Evolutionary conservation across 2,888 invertebrate species (phyloP), one percentile per base, ranked within the genome.

Genomic region (Pediacus dermestoides): DNA sequence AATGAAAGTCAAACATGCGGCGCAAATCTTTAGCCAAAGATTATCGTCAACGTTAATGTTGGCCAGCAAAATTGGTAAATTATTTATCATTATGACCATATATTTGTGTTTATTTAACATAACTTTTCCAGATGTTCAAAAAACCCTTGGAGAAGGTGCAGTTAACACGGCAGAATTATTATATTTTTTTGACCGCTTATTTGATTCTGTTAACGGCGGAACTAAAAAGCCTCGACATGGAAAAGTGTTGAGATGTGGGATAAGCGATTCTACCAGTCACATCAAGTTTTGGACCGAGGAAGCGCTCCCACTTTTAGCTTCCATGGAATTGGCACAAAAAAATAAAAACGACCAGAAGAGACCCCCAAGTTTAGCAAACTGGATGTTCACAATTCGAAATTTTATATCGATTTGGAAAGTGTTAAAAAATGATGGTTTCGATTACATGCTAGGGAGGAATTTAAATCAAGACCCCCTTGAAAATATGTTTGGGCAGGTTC

Each of bases 21-120:
- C 34, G 9, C 42, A 38, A 30, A 38, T 42, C 14, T 42, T 43
- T 16, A 43, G 43, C 16, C 34, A 35, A 10, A 38, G 38, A 26
- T 27, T 42, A 25, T 34, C 42, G 13, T 13, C 36, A 32, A 43
- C 34, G 28, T 23, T 35, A 26, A 22, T 27, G 16, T 32, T 35
- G 16, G 31, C 31, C 18, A 27, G 34, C 30, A 26, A 16, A 33
- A 31, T 37, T 27, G 37, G 37, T 42, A 15, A 42, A 33, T 41
- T 21, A 26, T 15, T n/a, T n/a, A n/a, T 36, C 8, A 15, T 30
- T 30, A 16, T n/a, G 10, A 14, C 15, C 18, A 30, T 30, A 15
- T 30, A 30, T 30, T 16, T 23, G 11, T 23, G 11, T 23, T 2
- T 11, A 9, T n/a, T n/a, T n/a, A n/a, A n/a, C n/a, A n/a, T n/a